Evolutionary conservation across 2,888 invertebrate genomes (phyloP).

Genomic region (Oscheius sp.): DNA sequence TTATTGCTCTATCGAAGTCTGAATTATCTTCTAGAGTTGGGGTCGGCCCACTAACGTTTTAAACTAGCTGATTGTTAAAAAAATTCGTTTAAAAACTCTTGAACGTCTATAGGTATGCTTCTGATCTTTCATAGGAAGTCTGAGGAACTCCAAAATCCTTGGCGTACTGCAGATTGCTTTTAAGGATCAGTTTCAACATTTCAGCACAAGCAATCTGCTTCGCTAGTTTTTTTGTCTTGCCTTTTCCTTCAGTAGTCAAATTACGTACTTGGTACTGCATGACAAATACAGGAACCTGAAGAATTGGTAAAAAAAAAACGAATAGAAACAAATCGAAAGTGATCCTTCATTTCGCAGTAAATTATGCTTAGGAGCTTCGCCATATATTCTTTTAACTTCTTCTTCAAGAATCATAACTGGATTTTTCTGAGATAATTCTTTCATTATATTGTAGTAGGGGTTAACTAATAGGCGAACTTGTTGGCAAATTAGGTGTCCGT

Average conservation of each 20-base stretch:
- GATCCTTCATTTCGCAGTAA: too few relatives aligned
- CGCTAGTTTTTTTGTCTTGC: constrained; percentile 38
- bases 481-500: not conserved
- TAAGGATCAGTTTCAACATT: not conserved
- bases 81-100: too few relatives aligned
- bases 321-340: too few relatives aligned
- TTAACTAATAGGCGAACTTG: too few relatives aligned
- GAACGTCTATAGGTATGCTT: constrained; percentile 39
- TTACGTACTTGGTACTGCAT: constrained; percentile 27
- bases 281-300: constrained; percentile 27
- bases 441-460: too few relatives aligned
- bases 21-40: too few relatives aligned
- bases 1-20: too few relatives aligned
- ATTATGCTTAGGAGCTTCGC: constrained; percentile 4
- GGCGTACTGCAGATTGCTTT: not conserved
- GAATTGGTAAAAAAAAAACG: too few relatives aligned
- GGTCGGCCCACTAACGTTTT: too few relatives aligned
- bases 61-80: too few relatives aligned
- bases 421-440: constrained; percentile 34
- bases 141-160: constrained; percentile 46
- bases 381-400: constrained; percentile 24
- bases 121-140: constrained; percentile 38
- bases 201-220: constrained; percentile 45
- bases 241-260: constrained; percentile 19
- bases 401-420: constrained; percentile 45